These are phyloP conservation scores for human (Homo sapiens) DNA, from an alignment of 2,113 vertebrate genomes.

Conservation along the genomic window GRCh38 chr2:129203501-129204000, in stretches of 20 bases:
- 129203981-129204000: background rate
- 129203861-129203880: background rate
- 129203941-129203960: background rate
- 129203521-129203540: background rate
- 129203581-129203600: background rate
- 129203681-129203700: background rate
- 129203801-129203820: background rate
- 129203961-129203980: background rate
- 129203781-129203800: background rate
- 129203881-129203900: background rate
- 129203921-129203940: too few relatives aligned
- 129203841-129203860: background rate
- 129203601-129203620: background rate
- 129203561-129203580: background rate
- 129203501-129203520: background rate
- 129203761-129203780: background rate
- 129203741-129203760: background rate
- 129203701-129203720: background rate
- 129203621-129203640: background rate
- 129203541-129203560: background rate
- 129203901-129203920: background rate
- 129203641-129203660: background rate
- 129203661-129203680: background rate
- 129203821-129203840: background rate
- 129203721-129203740: background rate